Evolutionary conservation across 1,140 invertebrate genomes (phyloP), one percentile per base, ranked within the genome.

Genomic region (Cyclina sinensis): DNA sequence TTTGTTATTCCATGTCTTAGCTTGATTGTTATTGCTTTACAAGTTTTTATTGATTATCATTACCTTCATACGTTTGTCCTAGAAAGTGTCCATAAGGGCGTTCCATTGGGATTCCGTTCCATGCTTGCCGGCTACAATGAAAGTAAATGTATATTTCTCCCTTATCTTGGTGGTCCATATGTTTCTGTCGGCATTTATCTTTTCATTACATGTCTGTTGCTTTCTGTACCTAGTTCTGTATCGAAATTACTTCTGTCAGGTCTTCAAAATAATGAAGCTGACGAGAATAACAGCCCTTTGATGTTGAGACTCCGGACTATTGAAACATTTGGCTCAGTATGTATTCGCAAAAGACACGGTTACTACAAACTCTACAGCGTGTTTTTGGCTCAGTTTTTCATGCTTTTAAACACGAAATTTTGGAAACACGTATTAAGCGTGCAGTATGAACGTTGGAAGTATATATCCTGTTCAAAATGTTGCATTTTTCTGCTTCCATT

Each of bases 101-200:
- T 87, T 18, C 85, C 59, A 21, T 14, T 87, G 54, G 85, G 85
- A n/a, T 87, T 87, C 54, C 48, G 85, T 0, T 87, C 85, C 9
- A 51, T 80, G 24, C 11, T 87, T 27, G 59, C 85, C 4, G 85
- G 85, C 0, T 87, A 35, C 39, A 24, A 79, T n/a, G 46, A 79
- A 32, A 87, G 85, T 51, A 48, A 46, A 24, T 3, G 24, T 0
- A 79, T 48, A 21, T 87, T 87, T 70, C 27, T 87, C 7, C 85
- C 74, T 16, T 79, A 14, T n/a, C 12, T 87, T 30, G 85, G 85
- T 14, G 85, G 85, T 9, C 85, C 85, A 0, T 87, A 46, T 39
- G n/a, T 79, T 51, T 74, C 85, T 21, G 27, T 79, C 7, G 43
- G 32, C 11, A 11, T 48, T 21, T 87, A 87, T 80, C 30, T 87